Evolutionary conservation across 2,888 invertebrate species (phyloP), one percentile per base, ranked within the genome.

Genomic region (Euproctis similis): DNA sequence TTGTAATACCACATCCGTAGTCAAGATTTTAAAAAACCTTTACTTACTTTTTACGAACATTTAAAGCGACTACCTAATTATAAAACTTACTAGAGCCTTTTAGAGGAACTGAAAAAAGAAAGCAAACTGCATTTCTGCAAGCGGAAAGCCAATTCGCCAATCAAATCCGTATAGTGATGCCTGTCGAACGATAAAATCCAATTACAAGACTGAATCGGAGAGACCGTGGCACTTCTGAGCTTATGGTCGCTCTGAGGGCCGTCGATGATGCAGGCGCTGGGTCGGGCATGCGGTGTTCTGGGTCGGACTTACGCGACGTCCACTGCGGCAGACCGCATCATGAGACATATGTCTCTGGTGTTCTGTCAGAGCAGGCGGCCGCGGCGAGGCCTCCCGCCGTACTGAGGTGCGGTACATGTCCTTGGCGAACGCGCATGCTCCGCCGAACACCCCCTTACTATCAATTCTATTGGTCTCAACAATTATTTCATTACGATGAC

Each of bases 151-250:
- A n/a, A 62, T 66, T 73, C 59, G 65, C 72, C 74, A 74, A 80
- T 77, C 69, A 72, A 75, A 77, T 75, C 59, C 72, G 68, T 69
- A 69, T 60, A 72, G 71, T 66, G 72, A 72, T 67, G 72, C 66
- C 67, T 76, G 80, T 76, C 61, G 76, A 81, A 76, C 74, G 76
- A 71, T 59, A 77, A 76, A 80, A 81, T 77, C 76, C 73, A 82
- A 81, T 84, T 82, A 84, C 84, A 60, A 84, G 82, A 55, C 75
- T 81, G 78, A 84, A 84, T 59, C 81, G 80, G 57, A 84, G 80
- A 60, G 72, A 75, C 59, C 82, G 74, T 61, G 81, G 78, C 71
- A 76, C 76, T 74, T 77, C 75, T 51, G 73, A 67, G 67, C 61
- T 65, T 60, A 71, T 56, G 65, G 77, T 76, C 58, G 78, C 70